A percentile compares a stretch with the other conserved stretches of the same genome.
These are phyloP conservation scores for Drosophila biarmipes DNA, from an alignment of 1,140 invertebrate genomes.

Conservation along the genomic window DNA sequence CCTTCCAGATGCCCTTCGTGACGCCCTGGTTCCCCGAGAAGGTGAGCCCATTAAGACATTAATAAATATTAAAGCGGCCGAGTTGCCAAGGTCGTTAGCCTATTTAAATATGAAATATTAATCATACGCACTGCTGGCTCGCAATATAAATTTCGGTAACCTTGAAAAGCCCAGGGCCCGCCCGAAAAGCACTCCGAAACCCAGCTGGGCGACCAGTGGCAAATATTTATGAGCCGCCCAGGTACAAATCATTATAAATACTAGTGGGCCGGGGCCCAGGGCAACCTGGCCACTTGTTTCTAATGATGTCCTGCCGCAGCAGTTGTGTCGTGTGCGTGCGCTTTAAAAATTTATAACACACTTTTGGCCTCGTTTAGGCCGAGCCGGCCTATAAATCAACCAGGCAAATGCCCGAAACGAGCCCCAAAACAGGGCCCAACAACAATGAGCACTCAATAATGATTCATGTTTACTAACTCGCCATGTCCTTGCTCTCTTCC, in stretches of 20 bases:
- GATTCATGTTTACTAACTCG: conserved; percentile 81
- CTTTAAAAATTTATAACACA: conserved; percentile 82
- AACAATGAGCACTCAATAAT: conserved; percentile 75
- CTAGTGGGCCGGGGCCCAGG: conserved; percentile 32
- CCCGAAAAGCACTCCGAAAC: background rate
- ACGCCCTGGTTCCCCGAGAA: conserved; percentile 97
- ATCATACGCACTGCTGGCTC: conserved; percentile 79
- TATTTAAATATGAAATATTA: conserved; percentile 83
- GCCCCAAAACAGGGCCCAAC: conserved; percentile 50
- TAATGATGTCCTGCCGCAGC: conserved; percentile 53
- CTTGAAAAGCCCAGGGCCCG: conserved; percentile 63
- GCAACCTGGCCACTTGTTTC: conserved; percentile 25
- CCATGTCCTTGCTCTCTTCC: conserved; percentile 32
- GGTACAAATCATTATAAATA: conserved; percentile 77
- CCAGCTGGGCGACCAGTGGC: conserved; percentile 18
- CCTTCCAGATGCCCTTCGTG: conserved; percentile 98
- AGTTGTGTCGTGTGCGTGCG: conserved; percentile 42
- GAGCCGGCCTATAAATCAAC: conserved; percentile 68
- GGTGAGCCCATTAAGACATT: conserved; percentile 86
- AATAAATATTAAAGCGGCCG: conserved; percentile 73
- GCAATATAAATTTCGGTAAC: conserved; percentile 69
- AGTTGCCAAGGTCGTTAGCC: conserved; percentile 41
- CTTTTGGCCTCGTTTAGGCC: conserved; percentile 65
- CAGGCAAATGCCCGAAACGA: conserved; percentile 74
- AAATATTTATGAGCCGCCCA: conserved; percentile 64